A percentile compares a stretch with the other conserved stretches of the same genome.
Evolutionary conservation across 53 echinoderm and acorn worm species (phyloP).

Genomic region (Paracentrotus lividus): DNA sequence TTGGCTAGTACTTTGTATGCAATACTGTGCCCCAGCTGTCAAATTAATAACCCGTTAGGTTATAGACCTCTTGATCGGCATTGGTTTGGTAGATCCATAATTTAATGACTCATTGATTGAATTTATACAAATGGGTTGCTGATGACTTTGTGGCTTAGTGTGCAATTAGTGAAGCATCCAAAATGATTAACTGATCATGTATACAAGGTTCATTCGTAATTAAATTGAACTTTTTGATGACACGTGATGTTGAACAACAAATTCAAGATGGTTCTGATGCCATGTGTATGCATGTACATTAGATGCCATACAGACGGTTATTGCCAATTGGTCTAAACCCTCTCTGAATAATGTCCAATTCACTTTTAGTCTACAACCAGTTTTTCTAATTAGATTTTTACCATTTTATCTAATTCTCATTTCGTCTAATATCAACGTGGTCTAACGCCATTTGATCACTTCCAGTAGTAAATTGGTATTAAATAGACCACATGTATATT

Average conservation of each 20-base stretch:
- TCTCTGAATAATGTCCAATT: too few relatives aligned
- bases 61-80: neutral
- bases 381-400: too few relatives aligned
- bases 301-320: neutral
- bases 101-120: conserved; percentile 18
- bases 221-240: neutral
- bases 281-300: neutral
- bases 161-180: neutral
- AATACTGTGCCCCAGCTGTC: neutral
- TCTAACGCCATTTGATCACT: too few relatives aligned
- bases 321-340: neutral
- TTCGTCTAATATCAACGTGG: too few relatives aligned
- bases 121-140: neutral
- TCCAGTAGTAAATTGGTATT: too few relatives aligned
- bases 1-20: neutral
- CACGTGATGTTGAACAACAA: too few relatives aligned
- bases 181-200: neutral
- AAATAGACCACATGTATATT: too few relatives aligned
- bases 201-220: neutral
- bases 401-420: too few relatives aligned
- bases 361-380: too few relatives aligned
- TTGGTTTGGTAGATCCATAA: conserved; percentile 4
- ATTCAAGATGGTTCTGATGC: too few relatives aligned
- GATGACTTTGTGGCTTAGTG: neutral
- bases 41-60: neutral